phyloP scores from a whole-genome alignment of 1,140 invertebrate species.

The Caenorhabditis tropicalis region DNA sequence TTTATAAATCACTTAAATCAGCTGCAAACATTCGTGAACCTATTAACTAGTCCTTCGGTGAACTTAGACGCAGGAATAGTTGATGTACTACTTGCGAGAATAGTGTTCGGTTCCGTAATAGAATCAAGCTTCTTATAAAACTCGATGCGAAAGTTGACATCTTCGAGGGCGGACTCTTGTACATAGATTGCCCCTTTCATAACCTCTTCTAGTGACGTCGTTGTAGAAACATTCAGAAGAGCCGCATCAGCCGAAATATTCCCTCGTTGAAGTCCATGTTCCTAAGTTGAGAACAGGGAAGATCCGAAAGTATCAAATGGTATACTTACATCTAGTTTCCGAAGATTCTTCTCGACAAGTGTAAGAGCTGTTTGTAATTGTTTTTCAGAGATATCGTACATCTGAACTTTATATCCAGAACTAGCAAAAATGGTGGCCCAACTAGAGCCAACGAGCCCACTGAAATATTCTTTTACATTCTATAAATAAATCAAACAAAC shows the following conservation, averaged over 20 bases:
- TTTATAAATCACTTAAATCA: neutral
- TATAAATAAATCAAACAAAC: constrained; percentile 7
- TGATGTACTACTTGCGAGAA: constrained; percentile 54
- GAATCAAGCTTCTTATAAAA: constrained; percentile 50
- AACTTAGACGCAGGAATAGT: constrained; percentile 55
- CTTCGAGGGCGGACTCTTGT: constrained; percentile 52
- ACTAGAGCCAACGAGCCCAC: constrained; percentile 52
- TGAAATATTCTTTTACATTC: constrained; percentile 1
- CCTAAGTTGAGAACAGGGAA: neutral
- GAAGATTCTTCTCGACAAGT: constrained; percentile 37
- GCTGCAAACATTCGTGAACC: neutral
- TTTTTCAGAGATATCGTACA: constrained; percentile 53
- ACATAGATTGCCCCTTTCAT: constrained; percentile 50
- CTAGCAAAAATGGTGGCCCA: constrained; percentile 56
- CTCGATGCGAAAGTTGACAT: constrained; percentile 40
- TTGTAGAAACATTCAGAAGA: neutral
- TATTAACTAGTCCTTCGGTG: constrained; percentile 47
- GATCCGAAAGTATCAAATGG: neutral
- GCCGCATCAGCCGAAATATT: constrained; percentile 22
- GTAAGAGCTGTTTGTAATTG: constrained; percentile 5
- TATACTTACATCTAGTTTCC: constrained; percentile 46
- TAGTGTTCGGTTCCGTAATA: constrained; percentile 29
- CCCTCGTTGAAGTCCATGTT: constrained; percentile 47
- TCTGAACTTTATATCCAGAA: constrained; percentile 48
- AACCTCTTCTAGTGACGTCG: constrained; percentile 44